Evolutionary conservation across 2,113 vertebrate genomes (phyloP).

Genomic region (Mobula hypostoma): DNA sequence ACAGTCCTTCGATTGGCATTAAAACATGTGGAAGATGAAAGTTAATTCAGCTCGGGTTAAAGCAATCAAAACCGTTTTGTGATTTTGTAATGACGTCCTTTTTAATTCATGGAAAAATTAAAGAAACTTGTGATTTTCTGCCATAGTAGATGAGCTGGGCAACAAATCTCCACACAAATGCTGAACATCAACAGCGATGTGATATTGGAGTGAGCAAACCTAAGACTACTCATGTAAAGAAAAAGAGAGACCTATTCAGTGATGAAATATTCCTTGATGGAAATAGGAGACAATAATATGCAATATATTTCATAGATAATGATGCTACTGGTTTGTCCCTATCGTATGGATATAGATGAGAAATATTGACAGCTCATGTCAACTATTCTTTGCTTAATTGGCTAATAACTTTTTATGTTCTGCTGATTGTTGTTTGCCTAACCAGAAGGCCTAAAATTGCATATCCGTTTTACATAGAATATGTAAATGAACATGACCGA

Average conservation of each 20-base stretch:
- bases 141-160: background rate
- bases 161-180: background rate
- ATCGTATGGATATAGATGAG: conserved; percentile 29
- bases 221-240: background rate
- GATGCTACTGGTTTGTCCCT: background rate
- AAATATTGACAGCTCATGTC: background rate
- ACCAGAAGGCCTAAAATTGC: background rate
- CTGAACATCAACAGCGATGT: background rate
- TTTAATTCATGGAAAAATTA: background rate
- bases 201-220: background rate
- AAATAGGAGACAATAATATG: background rate
- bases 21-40: conserved; percentile 36
- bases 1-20: conserved; percentile 84
- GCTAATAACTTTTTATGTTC: conserved; percentile 19
- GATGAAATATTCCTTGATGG: background rate
- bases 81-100: background rate
- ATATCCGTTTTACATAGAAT: background rate
- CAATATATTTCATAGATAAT: background rate
- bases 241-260: background rate
- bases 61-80: background rate
- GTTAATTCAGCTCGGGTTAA: background rate
- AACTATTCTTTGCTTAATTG: conserved; percentile 27
- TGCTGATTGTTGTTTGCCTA: conserved; percentile 30
- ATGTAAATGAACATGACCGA: background rate
- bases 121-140: background rate